A percentile compares a stretch with the other conserved stretches of the same genome.
Evolutionary conservation across 2,888 invertebrate genomes (phyloP).

Genomic region (Agrochola lota): DNA sequence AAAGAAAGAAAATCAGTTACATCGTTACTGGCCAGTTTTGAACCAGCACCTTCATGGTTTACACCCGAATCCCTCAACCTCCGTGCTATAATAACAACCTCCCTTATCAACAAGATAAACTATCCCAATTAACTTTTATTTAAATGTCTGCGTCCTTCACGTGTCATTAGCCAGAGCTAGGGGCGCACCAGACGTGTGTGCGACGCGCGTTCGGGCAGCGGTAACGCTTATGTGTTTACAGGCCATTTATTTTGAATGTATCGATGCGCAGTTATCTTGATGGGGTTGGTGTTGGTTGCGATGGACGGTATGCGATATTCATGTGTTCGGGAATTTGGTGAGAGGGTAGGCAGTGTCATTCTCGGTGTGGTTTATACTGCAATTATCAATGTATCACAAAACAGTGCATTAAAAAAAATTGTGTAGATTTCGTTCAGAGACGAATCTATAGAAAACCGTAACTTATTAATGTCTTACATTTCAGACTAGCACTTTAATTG

Average conservation of each 20-base stretch:
- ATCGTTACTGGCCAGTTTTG: neutral
- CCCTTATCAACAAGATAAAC: conserved; percentile 42
- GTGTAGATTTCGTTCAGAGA: neutral
- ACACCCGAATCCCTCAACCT: neutral
- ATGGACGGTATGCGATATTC: conserved; percentile 20
- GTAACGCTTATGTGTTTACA: conserved; percentile 48
- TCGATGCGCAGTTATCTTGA: conserved; percentile 53
- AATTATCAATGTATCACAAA: no score
- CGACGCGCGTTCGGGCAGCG: conserved; percentile 43
- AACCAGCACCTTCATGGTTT: neutral
- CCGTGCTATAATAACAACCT: neutral
- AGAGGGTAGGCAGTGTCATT: neutral
- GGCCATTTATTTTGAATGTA: conserved; percentile 58
- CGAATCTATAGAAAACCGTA: no score
- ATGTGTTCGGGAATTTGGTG: neutral
- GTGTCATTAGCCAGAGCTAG: conserved; percentile 47
- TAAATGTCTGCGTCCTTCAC: conserved; percentile 49
- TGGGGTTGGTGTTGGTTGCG: conserved; percentile 29
- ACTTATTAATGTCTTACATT: neutral
- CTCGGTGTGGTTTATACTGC: neutral
- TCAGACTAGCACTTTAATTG: neutral
- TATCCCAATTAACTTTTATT: conserved; percentile 61
- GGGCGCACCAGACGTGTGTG: conserved; percentile 48
- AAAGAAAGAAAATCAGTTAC: no score
- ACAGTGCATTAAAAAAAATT: neutral